Evolutionary conservation across 2,113 vertebrate genomes (phyloP), one percentile per base, ranked within the genome.

Genomic region (Nettapus auritus): DNA sequence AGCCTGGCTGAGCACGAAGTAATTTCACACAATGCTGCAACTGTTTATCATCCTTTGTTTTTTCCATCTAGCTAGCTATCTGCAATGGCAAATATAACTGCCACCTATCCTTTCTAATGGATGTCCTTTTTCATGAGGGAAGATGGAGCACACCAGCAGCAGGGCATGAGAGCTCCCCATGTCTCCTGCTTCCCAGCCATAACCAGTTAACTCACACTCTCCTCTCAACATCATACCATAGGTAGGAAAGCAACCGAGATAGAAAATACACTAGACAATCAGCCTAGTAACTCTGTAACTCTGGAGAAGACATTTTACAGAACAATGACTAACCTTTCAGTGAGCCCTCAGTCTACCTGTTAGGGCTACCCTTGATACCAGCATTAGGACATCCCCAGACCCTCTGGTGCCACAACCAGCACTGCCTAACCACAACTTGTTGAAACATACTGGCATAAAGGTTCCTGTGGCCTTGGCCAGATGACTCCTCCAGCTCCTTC

Each of bases 121-220:
- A 36, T 3, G 1, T 11, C 22, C 3, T 31, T 86, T 86, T 84
- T 20, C 66, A 85, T 25, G 20, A 26, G 11, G 15, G 29, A 87
- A 70, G n/a, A 9, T 19, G 36, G 25, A 88, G 20, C 12, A 16
- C 21, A 50, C 13, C 1, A 2, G 34, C 64, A 76, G 4, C 1
- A 74, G 13, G 52, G 23, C 13, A 29, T 1, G 2, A n/a, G 13
- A 44, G 14, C 22, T 60, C 22, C 79, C 77, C 2, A 0, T 28
- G 22, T 34, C 29, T 57, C 36, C 29, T 5, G 10, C 33, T 77
- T 75, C 26, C 59, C 55, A 62, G 11, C 26, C 0, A 0, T 15
- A 22, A 26, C 66, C 50, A 38, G 13, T 21, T 50, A 70, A 36
- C 2, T 3, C 9, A 26, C 3, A 22, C 4, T 26, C 23, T 74